Evolutionary conservation across 2,113 vertebrate genomes (phyloP), one percentile per base, ranked within the genome.

Genomic region (Nymphicus hollandicus): DNA sequence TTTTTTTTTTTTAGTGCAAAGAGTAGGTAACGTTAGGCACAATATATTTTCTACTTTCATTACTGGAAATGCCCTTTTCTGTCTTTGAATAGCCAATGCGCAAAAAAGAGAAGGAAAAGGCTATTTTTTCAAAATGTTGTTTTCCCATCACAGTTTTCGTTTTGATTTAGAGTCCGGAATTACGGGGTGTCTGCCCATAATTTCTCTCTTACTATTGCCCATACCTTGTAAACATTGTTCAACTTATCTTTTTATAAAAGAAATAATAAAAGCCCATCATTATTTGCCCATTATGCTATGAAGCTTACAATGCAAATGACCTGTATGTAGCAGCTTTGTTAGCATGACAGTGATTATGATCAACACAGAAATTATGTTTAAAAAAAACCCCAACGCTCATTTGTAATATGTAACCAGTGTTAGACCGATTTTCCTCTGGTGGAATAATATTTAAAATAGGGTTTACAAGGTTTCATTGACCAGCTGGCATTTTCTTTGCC

Each of bases 401-500:
- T 80, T 77, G 35, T 76, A 66, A 87, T 76, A 66, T 24, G 6
- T 71, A 93, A 55, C 47, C 68, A 44, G 28, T 77, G 44, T 69
- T 76, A 81, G 64, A 91, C 22, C 83, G 35, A 83, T 88, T 90
- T 95, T 96, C 31, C 80, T 89, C 55, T 78, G 35, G 47, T 80
- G 71, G 47, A n/a, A 71, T 78, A 90, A 49, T 91, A 83, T 53
- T 94, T 86, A 55, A 93, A 95, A 84, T 73, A 63, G 60, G 44
- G 23, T 88, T 84, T 86, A 60, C 50, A 88, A 69, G 27, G 55
- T 68, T 91, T 91, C 47, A 31, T 39, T 90, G 93, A 89, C 81
- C 64, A 11, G 0, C 28, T 89, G 44, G 29, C 74, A 56, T 95
- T 96, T 96, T 95, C 66, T 93, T 96, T 93, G 76, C 39, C 60